Base-by-base conservation (phyloP, 2,888 invertebrate species). In the Tricholauxania praeusta region DNA sequence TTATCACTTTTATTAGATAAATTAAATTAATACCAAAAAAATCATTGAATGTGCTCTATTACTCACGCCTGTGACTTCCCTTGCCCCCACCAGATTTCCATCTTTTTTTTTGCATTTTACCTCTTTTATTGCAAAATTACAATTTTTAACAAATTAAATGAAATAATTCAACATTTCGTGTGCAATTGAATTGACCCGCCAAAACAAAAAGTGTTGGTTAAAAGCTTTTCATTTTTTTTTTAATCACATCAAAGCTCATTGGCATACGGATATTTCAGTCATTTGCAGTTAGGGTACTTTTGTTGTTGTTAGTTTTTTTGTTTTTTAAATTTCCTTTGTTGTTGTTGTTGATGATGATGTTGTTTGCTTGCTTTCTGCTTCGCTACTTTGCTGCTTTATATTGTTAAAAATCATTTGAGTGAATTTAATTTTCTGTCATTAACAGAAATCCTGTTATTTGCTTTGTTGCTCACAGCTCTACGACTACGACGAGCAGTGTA, bases 381-480 rank as follows among this genome's bases (percentile, higher is more conserved):
- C 10, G 39, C 39, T 39, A 39, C 39, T 39, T 39, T 39, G 39
- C 57, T 57, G 59, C 48, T 68, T 7, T 49, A 68, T 68, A 48
- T 68, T 57, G 57, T 59, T 68, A 28, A 59, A 59, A 68, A 59
- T 68, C 68, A 19, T 68, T 68, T 68, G 68, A 68, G 59, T 59
- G 59, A 57, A 68, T 68, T 68, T 59, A 68, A 68, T 68, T 68
- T 49, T 14, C 59, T 68, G 68, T 68, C 68, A 68, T 68, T 68
- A 68, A 59, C 59, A 68, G 68, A 59, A 68, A 68, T 68, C 68
- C 68, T 59, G 68, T 68, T 68, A 68, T 68, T 68, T 68, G 68
- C 62, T 62, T 39, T 39, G 39, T 10, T 39, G 39, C 39, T 39
- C 39, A 6, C 39, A 39, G 1, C 10, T 10, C 7, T 10, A 7